phyloP scores from a whole-genome alignment of 2,888 invertebrate genomes.

The Orchesellides sinensis region DNA sequence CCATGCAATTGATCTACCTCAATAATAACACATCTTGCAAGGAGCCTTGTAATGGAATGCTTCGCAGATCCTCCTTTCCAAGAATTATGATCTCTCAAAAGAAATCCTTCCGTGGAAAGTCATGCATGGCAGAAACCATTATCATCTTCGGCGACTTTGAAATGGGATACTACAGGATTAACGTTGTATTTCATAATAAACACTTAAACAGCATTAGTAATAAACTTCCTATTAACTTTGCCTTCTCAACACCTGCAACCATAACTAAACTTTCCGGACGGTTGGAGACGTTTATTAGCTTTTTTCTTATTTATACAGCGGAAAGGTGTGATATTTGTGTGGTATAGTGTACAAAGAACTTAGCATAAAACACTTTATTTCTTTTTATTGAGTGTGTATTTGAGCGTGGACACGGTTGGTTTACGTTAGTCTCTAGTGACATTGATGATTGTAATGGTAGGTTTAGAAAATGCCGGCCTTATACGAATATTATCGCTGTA shows the following conservation, averaged over 20 bases:
- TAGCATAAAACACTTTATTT: no score
- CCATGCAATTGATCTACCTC: not conserved
- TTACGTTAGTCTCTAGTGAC: not conserved
- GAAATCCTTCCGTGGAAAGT: not conserved
- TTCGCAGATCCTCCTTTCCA: constrained; percentile 7
- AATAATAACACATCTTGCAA: not conserved
- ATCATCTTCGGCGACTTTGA: not conserved
- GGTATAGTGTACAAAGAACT: no score
- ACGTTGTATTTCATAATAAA: no score
- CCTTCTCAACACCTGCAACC: constrained; percentile 11
- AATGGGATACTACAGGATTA: not conserved
- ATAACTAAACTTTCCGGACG: constrained; percentile 40
- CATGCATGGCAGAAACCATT: not conserved
- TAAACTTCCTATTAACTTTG: not conserved
- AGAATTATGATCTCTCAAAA: constrained; percentile 17
- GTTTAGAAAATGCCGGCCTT: not conserved
- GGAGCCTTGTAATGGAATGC: not conserved
- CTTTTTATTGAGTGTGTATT: no score
- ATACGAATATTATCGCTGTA: no score
- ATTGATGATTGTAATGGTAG: constrained; percentile 7
- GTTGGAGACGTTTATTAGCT: constrained; percentile 38
- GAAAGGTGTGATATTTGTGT: constrained; percentile 16
- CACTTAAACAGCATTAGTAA: not conserved
- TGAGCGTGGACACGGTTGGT: not conserved
- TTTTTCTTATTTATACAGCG: constrained; percentile 4